These are phyloP conservation scores for Lepetodrilus schrolli DNA, from an alignment of 2,888 invertebrate species.

Conservation along the genomic window DNA sequence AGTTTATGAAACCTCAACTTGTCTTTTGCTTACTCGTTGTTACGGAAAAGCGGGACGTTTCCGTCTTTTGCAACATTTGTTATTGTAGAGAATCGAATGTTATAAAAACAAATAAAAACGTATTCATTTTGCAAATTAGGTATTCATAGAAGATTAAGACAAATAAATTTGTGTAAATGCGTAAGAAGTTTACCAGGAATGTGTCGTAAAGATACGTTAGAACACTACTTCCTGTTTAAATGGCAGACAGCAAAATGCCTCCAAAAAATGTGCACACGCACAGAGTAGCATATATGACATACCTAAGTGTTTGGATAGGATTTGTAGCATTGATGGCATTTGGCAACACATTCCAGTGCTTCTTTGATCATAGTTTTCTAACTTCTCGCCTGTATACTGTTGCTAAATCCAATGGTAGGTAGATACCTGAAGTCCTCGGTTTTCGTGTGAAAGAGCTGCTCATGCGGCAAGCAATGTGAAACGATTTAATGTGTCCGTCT, in stretches of 20 bases:
- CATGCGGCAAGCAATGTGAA: too few species aligned
- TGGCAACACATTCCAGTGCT: constrained; percentile 67
- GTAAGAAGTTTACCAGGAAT: neutral
- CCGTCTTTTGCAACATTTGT: too few species aligned
- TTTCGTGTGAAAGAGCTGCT: too few species aligned
- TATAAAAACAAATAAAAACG: too few species aligned
- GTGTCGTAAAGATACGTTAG: neutral
- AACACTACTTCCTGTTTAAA: neutral
- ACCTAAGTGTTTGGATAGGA: constrained; percentile 65
- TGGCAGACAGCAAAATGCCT: constrained; percentile 23
- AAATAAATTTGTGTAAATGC: neutral
- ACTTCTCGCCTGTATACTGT: constrained; percentile 56
- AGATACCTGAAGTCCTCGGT: too few species aligned
- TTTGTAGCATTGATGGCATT: constrained; percentile 65
- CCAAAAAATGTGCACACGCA: neutral
- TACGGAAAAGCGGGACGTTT: constrained; percentile 2
- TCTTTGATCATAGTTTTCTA: constrained; percentile 54
- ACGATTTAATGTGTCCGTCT: too few species aligned
- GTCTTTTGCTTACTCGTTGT: constrained; percentile 41
- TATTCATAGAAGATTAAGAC: too few species aligned
- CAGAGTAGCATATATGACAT: constrained; percentile 34
- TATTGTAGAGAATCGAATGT: too few species aligned
- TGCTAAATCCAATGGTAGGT: constrained; percentile 44
- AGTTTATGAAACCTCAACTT: too few species aligned
- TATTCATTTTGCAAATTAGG: too few species aligned